These are phyloP conservation scores for Lycodopsis pacificus DNA, from an alignment of 2,797 vertebrate species.

Conservation along the genomic window DNA sequence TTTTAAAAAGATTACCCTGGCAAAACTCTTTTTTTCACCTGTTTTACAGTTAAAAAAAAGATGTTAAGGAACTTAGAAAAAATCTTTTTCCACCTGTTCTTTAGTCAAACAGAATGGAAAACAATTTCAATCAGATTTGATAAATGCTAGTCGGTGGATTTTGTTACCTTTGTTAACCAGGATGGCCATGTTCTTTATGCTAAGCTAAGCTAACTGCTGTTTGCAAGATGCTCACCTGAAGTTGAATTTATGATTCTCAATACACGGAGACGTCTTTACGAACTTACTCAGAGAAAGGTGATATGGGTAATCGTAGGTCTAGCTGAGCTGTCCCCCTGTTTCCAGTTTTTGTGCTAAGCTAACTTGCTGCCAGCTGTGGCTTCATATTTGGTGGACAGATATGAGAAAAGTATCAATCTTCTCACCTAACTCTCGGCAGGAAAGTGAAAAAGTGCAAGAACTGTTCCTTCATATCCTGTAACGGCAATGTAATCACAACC, in stretches of 20 bases:
- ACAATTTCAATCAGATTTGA: too few relatives aligned
- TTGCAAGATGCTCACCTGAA: background rate
- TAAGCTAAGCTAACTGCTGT: background rate
- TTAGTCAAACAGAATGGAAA: too few relatives aligned
- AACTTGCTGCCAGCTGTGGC: background rate
- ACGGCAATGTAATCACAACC: background rate
- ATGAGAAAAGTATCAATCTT: too few relatives aligned
- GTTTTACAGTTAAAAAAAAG: background rate
- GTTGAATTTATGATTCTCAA: background rate
- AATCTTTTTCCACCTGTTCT: too few relatives aligned
- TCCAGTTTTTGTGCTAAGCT: background rate
- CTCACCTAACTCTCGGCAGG: background rate
- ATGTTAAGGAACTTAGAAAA: too few relatives aligned
- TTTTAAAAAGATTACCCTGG: too few relatives aligned
- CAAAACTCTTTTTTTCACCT: too few relatives aligned
- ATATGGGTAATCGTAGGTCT: background rate
- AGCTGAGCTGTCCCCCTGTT: background rate
- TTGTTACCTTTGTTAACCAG: background rate
- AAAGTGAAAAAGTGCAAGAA: background rate
- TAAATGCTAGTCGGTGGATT: too few relatives aligned
- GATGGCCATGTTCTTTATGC: background rate
- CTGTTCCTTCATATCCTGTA: background rate
- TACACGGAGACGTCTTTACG: background rate
- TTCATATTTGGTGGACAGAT: background rate
- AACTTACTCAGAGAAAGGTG: background rate